Evolutionary conservation across 1,140 invertebrate genomes (phyloP).

Genomic region (Diabrotica virgifera): DNA sequence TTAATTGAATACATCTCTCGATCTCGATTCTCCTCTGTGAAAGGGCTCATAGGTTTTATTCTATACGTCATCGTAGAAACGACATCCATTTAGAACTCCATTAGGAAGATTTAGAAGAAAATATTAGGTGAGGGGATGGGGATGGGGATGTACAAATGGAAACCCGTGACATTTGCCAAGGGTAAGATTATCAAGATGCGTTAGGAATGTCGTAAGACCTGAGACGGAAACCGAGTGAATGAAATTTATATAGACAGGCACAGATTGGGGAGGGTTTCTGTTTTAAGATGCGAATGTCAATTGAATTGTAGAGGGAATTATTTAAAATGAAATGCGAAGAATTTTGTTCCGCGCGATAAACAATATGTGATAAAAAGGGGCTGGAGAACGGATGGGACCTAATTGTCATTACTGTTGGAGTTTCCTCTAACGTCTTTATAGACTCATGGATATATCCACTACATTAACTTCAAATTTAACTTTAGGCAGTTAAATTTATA

Average conservation of each 20-base stretch:
- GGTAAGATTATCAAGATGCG: slow-evolving; percentile 2
- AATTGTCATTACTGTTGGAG: too few relatives aligned
- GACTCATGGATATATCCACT: too few relatives aligned
- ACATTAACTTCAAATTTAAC: too few relatives aligned
- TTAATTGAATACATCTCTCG: not conserved
- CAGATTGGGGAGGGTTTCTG: not conserved
- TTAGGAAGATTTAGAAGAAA: slow-evolving; percentile 3
- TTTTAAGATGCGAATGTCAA: not conserved
- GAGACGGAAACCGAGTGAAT: not conserved
- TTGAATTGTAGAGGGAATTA: not conserved
- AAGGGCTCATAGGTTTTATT: not conserved
- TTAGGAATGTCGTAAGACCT: not conserved
- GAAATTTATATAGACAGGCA: not conserved
- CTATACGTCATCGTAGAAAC: not conserved
- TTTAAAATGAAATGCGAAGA: too few relatives aligned
- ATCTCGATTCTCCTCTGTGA: not conserved
- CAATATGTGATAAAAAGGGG: too few relatives aligned
- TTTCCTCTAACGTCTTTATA: too few relatives aligned
- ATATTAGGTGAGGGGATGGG: slow-evolving; percentile 1
- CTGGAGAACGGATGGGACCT: too few relatives aligned
- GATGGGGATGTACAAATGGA: not conserved
- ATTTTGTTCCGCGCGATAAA: too few relatives aligned
- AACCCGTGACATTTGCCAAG: not conserved
- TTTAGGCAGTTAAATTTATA: too few relatives aligned
- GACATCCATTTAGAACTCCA: slow-evolving; percentile 1